Evolutionary conservation across 2,888 invertebrate genomes (phyloP), one percentile per base, ranked within the genome.

Genomic region (Thecocarcelia acutangulata): DNA sequence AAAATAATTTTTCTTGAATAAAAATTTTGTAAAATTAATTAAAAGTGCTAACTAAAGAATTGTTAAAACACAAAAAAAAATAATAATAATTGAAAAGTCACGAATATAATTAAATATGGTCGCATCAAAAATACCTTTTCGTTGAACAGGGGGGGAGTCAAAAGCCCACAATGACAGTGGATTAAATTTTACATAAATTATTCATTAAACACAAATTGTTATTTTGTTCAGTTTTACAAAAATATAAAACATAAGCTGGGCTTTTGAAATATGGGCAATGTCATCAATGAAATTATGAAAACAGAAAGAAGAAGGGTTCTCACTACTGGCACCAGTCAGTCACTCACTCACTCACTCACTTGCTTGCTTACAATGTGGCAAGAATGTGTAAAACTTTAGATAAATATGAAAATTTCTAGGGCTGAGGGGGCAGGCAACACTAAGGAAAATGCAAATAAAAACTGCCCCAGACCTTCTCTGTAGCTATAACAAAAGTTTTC

Each of bases 1-100:
- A 85, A 88, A 85, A 85, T 64, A 24, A 64, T 56, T 28, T 74
- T 28, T 87, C 87, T 88, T 87, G 87, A 88, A 87, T 87, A 88
- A 87, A 76, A 56, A 58, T 88, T 33, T 88, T 88, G 83, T 87
- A 85, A 85, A 87, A 85, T 88, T 87, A 89, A 88, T 88, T 86
- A 87, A 87, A 87, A 86, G 85, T 77, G 40, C 73, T 77, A 75
- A 83, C 56, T 19, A 37, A 28, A 24, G 76, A 73, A 81, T 77
- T 77, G 66, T 44, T 48, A 63, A 64, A 70, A 48, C 56, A 63
- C 19, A 33, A 54, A 56, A 28, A 37, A 40, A 33, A 64, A 61
- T n/a, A 59, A 54, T 63, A 17, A 52, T 33, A 46, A n/a, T 33
- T 33, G 9, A 56, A 5, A 52, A 68, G 70, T 72, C 80, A 76